These are phyloP conservation scores for Babyrousa celebensis DNA, from an alignment of 2,797 vertebrate genomes.

Conservation along the genomic window DNA sequence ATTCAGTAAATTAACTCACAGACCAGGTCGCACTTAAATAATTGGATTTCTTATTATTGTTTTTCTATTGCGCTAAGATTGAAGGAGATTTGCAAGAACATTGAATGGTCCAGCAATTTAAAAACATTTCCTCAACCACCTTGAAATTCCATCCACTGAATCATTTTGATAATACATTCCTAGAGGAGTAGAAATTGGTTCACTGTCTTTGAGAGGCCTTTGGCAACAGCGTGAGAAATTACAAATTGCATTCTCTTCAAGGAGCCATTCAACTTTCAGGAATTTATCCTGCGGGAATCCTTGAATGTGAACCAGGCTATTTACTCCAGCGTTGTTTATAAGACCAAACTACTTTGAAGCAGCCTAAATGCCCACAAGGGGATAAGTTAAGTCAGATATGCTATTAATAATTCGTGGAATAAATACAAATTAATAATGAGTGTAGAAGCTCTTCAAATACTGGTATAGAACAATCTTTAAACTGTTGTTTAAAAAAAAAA, in stretches of 20 bases:
- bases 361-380: neutral
- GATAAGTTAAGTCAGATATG: neutral
- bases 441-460: neutral
- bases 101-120: neutral
- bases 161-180: neutral
- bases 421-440: constrained; percentile 5
- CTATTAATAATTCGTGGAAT: neutral
- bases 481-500: neutral
- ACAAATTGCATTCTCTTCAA: neutral
- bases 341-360: neutral
- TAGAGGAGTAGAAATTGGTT: neutral
- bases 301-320: neutral
- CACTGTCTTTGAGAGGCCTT: neutral
- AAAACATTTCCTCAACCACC: neutral
- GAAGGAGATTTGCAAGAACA: constrained; percentile 5
- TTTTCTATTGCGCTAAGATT: neutral
- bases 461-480: neutral
- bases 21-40: neutral
- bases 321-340: neutral
- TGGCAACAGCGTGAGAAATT: neutral
- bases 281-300: neutral
- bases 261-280: neutral
- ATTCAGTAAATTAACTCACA: neutral
- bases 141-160: neutral
- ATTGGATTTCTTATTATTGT: neutral